Evolutionary conservation across 1,140 invertebrate species (phyloP).

Genomic region (Mesaphorura yosii): DNA sequence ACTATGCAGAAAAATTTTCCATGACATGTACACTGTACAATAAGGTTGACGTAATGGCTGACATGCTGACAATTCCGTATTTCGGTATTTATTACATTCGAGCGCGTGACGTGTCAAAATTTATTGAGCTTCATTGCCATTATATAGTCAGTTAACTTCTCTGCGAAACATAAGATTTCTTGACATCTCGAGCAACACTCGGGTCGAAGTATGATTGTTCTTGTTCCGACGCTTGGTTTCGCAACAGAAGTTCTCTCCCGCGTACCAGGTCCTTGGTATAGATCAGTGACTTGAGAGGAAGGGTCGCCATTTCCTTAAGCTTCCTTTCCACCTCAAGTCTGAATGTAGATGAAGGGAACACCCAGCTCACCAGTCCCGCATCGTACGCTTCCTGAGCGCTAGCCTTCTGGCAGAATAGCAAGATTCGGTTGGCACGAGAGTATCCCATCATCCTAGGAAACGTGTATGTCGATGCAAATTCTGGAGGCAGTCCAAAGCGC

Average conservation of each 20-base stretch:
- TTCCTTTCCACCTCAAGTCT: slow-evolving; percentile 45
- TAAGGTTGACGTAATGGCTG: no score
- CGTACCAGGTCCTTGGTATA: slow-evolving; percentile 43
- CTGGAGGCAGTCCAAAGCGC: slow-evolving; percentile 44
- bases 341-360: slow-evolving; percentile 49
- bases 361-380: slow-evolving; percentile 55
- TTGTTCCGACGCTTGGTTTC: slow-evolving; percentile 41
- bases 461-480: slow-evolving; percentile 46
- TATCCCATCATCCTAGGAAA: slow-evolving; percentile 50
- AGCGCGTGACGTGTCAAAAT: no score
- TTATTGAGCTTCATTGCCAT: no score
- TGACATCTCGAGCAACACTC: slow-evolving; percentile 12
- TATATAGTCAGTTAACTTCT: no score
- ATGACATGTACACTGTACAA: no score
- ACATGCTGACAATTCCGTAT: no score
- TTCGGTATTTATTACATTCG: no score
- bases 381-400: slow-evolving; percentile 57
- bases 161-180: no score
- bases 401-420: slow-evolving; percentile 68
- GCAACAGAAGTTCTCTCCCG: slow-evolving; percentile 34
- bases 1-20: no score
- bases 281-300: slow-evolving; percentile 42
- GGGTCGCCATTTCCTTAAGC: slow-evolving; percentile 39
- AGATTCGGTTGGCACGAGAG: slow-evolving; percentile 57
- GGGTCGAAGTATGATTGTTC: slow-evolving; percentile 19